Base-by-base conservation (phyloP, 2,888 invertebrate species). In the Lobophora halterata region DNA sequence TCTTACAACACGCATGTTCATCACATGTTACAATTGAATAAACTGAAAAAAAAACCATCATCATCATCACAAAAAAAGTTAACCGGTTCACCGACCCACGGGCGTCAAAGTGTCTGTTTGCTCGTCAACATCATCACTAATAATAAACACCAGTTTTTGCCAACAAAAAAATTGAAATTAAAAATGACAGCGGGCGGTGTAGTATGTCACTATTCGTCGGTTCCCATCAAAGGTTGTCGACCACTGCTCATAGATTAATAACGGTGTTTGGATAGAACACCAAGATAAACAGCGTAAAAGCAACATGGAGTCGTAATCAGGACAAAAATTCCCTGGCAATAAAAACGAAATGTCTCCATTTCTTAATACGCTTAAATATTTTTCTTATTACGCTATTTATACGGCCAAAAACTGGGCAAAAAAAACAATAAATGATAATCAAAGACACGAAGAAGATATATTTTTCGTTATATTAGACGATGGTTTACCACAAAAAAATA, bases 41-140 rank as follows among this genome's bases (percentile, higher is more conserved):
- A 31, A 39, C 31, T 17, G 31, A 25, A 30, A 32, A 36, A 37
- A 8, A 21, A 36, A 32, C 30, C 32, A 33, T 37, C 50, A 44
- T 37, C 21, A 32, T 18, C 20, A 27, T 23, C 11, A 21, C 21
- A 47, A 51, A 47, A 49, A 46, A 34, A 35, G 40, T 48, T 46
- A 36, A 45, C 19, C 16, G 41, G 46, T 50, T 59, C 53, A 48
- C 13, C 55, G 44, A 51, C 48, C 59, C 46, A 31, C 30, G 9
- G 58, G 61, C 65, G 65, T 46, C 65, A 50, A 33, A 46, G 41
- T 24, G 67, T 67, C 67, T 67, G 49, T 29, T 47, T 16, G 23
- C 16, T 44, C 26, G 25, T 26, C 36, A 40, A 8, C 41, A 34
- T 47, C 49, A 55, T 37, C 16, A 39, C 54, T 59, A 59, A 46